Evolutionary conservation across 2,888 invertebrate genomes (phyloP).

Genomic region (Apodemia arnacis): DNA sequence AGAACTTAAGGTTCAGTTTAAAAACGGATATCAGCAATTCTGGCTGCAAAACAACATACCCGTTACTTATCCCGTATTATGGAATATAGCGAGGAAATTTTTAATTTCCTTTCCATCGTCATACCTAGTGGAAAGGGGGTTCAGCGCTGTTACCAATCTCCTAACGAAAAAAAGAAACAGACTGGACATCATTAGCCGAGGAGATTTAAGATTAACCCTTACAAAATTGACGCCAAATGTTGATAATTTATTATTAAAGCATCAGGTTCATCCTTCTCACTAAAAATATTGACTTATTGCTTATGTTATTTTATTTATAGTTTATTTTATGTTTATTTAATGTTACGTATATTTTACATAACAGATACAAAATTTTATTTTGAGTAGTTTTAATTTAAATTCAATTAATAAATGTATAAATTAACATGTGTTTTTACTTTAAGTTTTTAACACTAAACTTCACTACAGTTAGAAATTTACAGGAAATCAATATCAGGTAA

Average conservation of each 20-base stretch:
- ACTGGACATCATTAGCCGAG: slow-evolving; percentile 59
- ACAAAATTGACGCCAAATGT: slow-evolving; percentile 82
- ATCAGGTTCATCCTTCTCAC: slow-evolving; percentile 80
- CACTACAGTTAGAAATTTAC: slow-evolving; percentile 57
- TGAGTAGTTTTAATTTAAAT: too few species aligned
- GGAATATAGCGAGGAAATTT: slow-evolving; percentile 34
- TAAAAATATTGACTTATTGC: too few species aligned
- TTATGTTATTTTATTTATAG: too few species aligned
- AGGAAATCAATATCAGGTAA: slow-evolving; percentile 72
- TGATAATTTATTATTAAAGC: slow-evolving; percentile 80
- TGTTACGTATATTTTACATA: too few species aligned
- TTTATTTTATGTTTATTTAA: too few species aligned
- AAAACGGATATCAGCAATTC: slow-evolving; percentile 56
- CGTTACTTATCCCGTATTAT: slow-evolving; percentile 2
- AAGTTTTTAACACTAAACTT: too few species aligned
- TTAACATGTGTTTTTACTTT: background rate
- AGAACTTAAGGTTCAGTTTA: slow-evolving; percentile 55
- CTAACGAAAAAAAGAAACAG: slow-evolving; percentile 52
- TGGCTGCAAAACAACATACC: slow-evolving; percentile 41
- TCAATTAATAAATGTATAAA: background rate
- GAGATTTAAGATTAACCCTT: slow-evolving; percentile 69
- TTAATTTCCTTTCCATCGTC: slow-evolving; percentile 39
- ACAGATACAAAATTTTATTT: too few species aligned
- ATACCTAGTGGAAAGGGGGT: slow-evolving; percentile 39
- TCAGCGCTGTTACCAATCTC: slow-evolving; percentile 52